These are phyloP conservation scores for Hipposideros larvatus DNA, from an alignment of 2,797 vertebrate genomes.

Conservation along the genomic window DNA sequence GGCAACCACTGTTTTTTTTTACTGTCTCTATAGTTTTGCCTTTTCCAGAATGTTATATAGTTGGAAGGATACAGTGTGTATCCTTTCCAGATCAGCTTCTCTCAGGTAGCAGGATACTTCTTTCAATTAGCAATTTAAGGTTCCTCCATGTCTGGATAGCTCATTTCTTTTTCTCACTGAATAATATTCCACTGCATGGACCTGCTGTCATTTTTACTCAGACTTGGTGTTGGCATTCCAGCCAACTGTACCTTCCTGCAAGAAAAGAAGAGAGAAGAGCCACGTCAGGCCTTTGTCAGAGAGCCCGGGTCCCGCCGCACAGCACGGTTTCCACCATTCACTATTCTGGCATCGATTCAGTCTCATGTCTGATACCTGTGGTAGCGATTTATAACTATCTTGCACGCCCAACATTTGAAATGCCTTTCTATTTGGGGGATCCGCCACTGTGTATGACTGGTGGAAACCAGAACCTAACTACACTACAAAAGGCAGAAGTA, in stretches of 20 bases:
- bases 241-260: not conserved
- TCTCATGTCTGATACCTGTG: not conserved
- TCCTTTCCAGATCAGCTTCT: not conserved
- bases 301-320: not conserved
- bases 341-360: not conserved
- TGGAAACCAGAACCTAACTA: not conserved
- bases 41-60: not conserved
- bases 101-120: not conserved
- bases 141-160: not conserved
- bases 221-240: not conserved
- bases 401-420: not conserved
- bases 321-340: not conserved
- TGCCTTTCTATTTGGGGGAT: not conserved
- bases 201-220: not conserved
- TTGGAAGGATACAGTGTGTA: not conserved
- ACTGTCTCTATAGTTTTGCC: not conserved
- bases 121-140: not conserved
- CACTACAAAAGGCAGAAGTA: not conserved
- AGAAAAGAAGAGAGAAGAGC: not conserved
- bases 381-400: not conserved
- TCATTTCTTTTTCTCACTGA: not conserved
- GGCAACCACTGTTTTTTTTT: not conserved
- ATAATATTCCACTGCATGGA: not conserved
- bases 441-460: not conserved
- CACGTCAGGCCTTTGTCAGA: not conserved